Base-by-base conservation (phyloP, 2,888 invertebrate genomes). In the Tuberolachnus salignus region DNA sequence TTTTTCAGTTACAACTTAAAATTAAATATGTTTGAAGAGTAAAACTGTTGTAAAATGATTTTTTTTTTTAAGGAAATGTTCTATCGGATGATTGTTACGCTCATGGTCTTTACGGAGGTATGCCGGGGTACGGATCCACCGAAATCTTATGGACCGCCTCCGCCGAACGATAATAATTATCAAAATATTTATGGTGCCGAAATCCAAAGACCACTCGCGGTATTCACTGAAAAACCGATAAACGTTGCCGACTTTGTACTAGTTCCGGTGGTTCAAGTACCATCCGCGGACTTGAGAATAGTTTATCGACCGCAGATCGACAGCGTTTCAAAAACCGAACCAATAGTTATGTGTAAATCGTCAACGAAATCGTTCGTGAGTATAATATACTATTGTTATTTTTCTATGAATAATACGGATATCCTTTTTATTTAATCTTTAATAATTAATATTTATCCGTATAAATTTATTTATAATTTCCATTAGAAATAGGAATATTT, bases 291-390 rank as follows among this genome's bases (percentile, higher is more conserved):
- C 21, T 61, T 83, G 23, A 80, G 73, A n/a, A 84, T 85, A 82
- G 83, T 87, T 49, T 83, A 84, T n/a, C 83, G 85, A 51, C 85
- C 84, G 0, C 84, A 86, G 51, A 86, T 87, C 66, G 84, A 84
- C 81, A 84, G 84, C 2, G 84, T 86, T 2, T 86, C 86, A 1
- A 84, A 84, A 63, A 83, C 85, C 8, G 84, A 84, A 81, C 86
- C 86, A 2, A 82, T 84, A 34, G 84, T 87, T 82, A 85, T 85
- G 4, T 84, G 87, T 13, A 86, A 84, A 78, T 78, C 75, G 1
- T 69, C 21, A 11, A 49, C 75, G 4, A 78, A 78, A 69, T 78
- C 75, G n/a, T 49, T 78, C 10, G 75, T 78, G 26, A 78, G 75
- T 67, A 75, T 14, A 13, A 19, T 16, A 26, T 3, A 59, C 55